A percentile compares a stretch with the other conserved stretches of the same genome.
Evolutionary conservation across 1,140 invertebrate species (phyloP).

Genomic region (Lanistes nyassanus): DNA sequence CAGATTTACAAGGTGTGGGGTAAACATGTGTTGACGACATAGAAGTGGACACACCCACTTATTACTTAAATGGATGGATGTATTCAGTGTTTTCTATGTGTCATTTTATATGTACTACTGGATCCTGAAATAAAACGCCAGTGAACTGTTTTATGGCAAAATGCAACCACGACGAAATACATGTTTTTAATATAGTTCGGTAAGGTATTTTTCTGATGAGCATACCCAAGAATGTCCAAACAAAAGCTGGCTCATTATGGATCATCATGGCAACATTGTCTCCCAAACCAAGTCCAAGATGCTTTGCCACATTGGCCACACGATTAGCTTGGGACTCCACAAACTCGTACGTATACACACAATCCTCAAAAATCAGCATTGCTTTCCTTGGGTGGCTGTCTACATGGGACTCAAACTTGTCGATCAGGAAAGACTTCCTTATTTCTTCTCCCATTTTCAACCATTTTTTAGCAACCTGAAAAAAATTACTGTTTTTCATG

Average conservation of each 20-base stretch:
- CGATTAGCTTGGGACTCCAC: conserved; percentile 50
- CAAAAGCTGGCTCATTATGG: conserved; percentile 54
- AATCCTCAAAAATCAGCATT: conserved; percentile 53
- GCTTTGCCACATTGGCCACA: conserved; percentile 45
- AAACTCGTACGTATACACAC: conserved; percentile 46
- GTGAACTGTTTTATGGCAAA: too few species aligned
- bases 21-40: too few species aligned
- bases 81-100: too few species aligned
- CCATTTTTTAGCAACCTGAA: background rate
- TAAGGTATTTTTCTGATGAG: background rate
- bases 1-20: too few species aligned
- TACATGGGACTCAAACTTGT: conserved; percentile 52
- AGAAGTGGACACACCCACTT: too few species aligned
- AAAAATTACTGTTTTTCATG: too few species aligned
- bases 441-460: background rate
- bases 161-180: background rate
- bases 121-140: too few species aligned
- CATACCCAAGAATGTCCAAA: conserved; percentile 61
- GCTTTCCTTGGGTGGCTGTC: conserved; percentile 33
- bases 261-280: conserved; percentile 53
- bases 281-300: conserved; percentile 37
- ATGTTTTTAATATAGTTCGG: background rate
- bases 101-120: too few species aligned
- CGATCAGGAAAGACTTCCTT: conserved; percentile 30
- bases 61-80: too few species aligned